These are phyloP conservation scores for Drosophila prosaltans DNA, from an alignment of 1,140 invertebrate genomes.

Conservation along the genomic window DNA sequence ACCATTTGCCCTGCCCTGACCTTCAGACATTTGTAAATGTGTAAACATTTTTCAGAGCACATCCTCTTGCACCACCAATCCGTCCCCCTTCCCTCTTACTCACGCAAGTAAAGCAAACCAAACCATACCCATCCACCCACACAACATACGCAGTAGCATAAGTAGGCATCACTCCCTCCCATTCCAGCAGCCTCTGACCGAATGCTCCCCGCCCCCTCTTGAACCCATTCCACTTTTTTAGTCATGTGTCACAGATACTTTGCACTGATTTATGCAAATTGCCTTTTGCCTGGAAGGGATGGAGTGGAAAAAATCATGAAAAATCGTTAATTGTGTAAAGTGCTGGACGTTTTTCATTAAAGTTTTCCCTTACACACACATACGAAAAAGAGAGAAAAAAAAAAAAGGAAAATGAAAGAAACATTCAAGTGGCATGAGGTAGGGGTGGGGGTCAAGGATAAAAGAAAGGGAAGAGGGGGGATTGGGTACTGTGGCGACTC, in stretches of 20 bases:
- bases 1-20: conserved; percentile 42
- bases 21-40: conserved; percentile 80
- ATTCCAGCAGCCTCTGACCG: background rate
- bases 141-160: conserved; percentile 5
- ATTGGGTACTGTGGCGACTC: conserved; percentile 17
- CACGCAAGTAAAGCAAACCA: background rate
- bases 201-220: too few species aligned
- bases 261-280: conserved; percentile 80
- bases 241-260: conserved; percentile 76
- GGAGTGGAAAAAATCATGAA: conserved; percentile 65
- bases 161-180: conserved; percentile 14
- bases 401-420: background rate
- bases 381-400: background rate
- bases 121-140: background rate
- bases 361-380: conserved; percentile 33
- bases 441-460: background rate
- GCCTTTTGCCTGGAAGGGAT: conserved; percentile 45
- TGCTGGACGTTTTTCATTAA: conserved; percentile 70
- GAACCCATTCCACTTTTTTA: conserved; percentile 24
- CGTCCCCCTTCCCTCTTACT: too few species aligned
- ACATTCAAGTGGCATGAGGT: background rate
- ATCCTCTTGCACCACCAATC: background rate
- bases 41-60: conserved; percentile 74
- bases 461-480: background rate
- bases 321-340: conserved; percentile 80